Conservation (phyloP, 2,888 invertebrate genomes). For the Diogma glabrata region DNA sequence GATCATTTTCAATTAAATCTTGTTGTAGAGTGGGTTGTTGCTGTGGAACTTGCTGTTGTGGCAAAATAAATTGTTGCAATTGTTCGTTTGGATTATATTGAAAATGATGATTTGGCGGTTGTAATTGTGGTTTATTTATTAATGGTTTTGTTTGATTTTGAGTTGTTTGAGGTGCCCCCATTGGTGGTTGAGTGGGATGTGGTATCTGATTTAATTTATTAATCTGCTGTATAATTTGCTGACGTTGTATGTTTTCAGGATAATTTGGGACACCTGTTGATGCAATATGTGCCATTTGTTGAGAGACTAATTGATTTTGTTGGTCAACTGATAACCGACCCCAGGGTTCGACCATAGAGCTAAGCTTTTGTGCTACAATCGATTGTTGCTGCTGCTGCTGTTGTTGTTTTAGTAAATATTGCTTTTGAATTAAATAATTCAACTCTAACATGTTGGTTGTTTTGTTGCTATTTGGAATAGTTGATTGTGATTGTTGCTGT, state of each 20-base stretch:
- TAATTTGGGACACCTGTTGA: conserved; percentile 21
- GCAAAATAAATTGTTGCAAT: neutral
- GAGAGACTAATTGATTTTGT: conserved; percentile 27
- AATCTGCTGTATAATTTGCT: conserved; percentile 19
- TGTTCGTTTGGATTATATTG: neutral
- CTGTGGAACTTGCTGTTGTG: conserved; percentile 8
- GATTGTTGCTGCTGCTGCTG: conserved; percentile 11
- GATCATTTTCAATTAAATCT: conserved; percentile 13
- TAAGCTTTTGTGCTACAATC: conserved; percentile 11
- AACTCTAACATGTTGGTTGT: conserved; percentile 4
- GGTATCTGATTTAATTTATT: conserved; percentile 23
- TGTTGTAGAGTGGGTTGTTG: conserved; percentile 9
- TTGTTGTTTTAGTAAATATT: conserved; percentile 5
- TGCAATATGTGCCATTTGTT: conserved; percentile 23
- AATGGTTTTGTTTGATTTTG: conserved; percentile 14
- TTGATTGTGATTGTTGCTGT: conserved; percentile 3
- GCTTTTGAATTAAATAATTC: conserved; percentile 4
- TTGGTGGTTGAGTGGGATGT: conserved; percentile 11
- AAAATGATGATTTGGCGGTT: neutral
- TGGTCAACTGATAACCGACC: conserved; percentile 27
- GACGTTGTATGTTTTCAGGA: neutral
- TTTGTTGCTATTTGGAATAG: neutral
- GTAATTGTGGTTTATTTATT: conserved; percentile 18
- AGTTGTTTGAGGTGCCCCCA: neutral
- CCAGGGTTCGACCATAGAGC: conserved; percentile 26